phyloP scores from a whole-genome alignment of 1,140 invertebrate species.

The Anagrus nilaparvatae region DNA sequence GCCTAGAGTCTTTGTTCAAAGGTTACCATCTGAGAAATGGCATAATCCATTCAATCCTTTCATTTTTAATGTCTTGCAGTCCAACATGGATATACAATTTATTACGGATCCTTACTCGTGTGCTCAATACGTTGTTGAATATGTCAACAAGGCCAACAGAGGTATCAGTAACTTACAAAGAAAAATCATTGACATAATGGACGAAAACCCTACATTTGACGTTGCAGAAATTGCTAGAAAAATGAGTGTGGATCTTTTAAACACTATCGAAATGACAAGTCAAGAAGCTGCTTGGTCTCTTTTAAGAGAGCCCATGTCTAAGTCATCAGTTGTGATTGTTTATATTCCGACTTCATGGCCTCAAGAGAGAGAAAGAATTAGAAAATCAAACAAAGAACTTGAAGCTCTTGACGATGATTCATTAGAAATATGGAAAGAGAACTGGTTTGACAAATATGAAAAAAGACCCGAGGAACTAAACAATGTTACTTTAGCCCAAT shows the following conservation, averaged over 20 bases:
- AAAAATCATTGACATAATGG: slow-evolving; percentile 25
- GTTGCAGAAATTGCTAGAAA: slow-evolving; percentile 26
- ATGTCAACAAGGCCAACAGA: slow-evolving; percentile 33
- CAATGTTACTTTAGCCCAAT: slow-evolving; percentile 23
- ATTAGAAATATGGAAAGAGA: no score
- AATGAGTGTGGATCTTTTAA: slow-evolving; percentile 32
- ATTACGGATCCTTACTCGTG: slow-evolving; percentile 35
- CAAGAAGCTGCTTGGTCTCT: slow-evolving; percentile 40
- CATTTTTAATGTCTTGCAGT: slow-evolving; percentile 21
- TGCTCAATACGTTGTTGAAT: slow-evolving; percentile 29
- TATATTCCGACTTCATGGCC: slow-evolving; percentile 33
- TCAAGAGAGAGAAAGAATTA: no score
- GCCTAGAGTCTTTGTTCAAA: slow-evolving; percentile 20
- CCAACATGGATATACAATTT: slow-evolving; percentile 34
- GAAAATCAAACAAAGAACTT: no score
- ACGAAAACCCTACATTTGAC: slow-evolving; percentile 32
- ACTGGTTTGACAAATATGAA: no score
- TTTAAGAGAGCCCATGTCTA: slow-evolving; percentile 21
- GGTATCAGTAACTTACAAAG: slow-evolving; percentile 29
- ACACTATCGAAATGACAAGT: slow-evolving; percentile 32
- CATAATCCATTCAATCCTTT: slow-evolving; percentile 29
- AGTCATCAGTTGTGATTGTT: slow-evolving; percentile 14
- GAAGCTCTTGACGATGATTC: no score
- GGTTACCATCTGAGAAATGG: slow-evolving; percentile 23
- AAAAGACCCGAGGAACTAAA: slow-evolving; percentile 19